Conservation (phyloP, 2,888 invertebrate species). For the Agrotis clavis region DNA sequence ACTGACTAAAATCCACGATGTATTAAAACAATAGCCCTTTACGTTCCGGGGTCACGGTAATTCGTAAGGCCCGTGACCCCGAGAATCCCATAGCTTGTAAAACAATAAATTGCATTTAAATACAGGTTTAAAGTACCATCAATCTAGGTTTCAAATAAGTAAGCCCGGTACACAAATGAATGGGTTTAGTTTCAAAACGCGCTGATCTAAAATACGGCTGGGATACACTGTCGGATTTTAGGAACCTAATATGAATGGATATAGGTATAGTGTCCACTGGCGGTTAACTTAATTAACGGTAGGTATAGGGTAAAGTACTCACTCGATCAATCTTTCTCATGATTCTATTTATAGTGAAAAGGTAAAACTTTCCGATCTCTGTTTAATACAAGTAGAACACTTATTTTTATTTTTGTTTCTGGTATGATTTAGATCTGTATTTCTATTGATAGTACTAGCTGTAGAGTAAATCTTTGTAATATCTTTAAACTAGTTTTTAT, state of each 20-base stretch:
- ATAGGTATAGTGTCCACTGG: constrained; percentile 3
- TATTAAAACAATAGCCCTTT: too few species aligned
- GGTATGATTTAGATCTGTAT: constrained; percentile 5
- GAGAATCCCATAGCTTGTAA: background rate
- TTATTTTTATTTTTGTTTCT: constrained; percentile 8
- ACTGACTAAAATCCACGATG: too few species aligned
- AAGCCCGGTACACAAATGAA: constrained; percentile 31
- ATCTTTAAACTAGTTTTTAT: background rate
- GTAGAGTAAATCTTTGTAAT: too few species aligned
- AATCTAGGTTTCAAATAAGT: constrained; percentile 35
- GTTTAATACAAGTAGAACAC: background rate
- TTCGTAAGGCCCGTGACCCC: too few species aligned
- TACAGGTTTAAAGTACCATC: constrained; percentile 20
- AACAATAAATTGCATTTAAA: constrained; percentile 1
- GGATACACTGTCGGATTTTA: constrained; percentile 9
- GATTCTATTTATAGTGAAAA: constrained; percentile 14
- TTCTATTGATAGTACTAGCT: too few species aligned
- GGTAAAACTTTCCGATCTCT: constrained; percentile 2
- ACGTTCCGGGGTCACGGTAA: too few species aligned
- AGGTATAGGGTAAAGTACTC: background rate
- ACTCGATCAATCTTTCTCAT: constrained; percentile 29
- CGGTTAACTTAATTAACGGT: background rate
- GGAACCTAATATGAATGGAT: background rate
- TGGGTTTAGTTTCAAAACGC: constrained; percentile 31
- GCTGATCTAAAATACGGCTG: constrained; percentile 8